These are phyloP conservation scores for Odocoileus virginianus DNA, from an alignment of 2,113 vertebrate genomes.

Conservation along the genomic window DNA sequence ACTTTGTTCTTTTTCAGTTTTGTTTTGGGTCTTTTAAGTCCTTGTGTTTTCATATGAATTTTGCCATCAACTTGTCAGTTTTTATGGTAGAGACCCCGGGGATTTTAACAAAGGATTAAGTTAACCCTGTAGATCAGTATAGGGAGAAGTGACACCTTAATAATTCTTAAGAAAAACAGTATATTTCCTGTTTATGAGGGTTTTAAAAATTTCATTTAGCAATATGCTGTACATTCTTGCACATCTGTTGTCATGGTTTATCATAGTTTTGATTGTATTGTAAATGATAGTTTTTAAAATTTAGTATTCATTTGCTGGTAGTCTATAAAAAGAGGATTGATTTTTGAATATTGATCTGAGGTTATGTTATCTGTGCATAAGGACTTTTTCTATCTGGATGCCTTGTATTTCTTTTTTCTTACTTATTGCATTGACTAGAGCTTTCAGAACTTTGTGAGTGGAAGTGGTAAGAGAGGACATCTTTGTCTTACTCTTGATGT, in stretches of 20 bases:
- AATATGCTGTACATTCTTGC: neutral
- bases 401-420: neutral
- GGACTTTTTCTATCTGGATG: neutral
- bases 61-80: neutral
- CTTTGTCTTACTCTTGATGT: neutral
- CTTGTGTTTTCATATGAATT: neutral
- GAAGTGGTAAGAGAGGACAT: neutral
- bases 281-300: neutral
- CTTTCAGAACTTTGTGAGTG: neutral
- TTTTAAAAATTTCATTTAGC: neutral
- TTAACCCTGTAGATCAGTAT: neutral
- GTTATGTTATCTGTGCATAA: neutral
- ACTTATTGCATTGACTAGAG: neutral
- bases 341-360: neutral
- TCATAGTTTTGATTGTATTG: neutral
- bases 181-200: neutral
- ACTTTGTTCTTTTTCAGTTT: neutral
- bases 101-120: neutral
- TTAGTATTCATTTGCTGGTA: neutral
- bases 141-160: neutral
- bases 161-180: neutral
- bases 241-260: neutral
- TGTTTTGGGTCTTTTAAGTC: neutral
- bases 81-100: neutral
- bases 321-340: neutral